Conservation (phyloP, 2,888 invertebrate species). For the Ditylenchus weischeri region DNA sequence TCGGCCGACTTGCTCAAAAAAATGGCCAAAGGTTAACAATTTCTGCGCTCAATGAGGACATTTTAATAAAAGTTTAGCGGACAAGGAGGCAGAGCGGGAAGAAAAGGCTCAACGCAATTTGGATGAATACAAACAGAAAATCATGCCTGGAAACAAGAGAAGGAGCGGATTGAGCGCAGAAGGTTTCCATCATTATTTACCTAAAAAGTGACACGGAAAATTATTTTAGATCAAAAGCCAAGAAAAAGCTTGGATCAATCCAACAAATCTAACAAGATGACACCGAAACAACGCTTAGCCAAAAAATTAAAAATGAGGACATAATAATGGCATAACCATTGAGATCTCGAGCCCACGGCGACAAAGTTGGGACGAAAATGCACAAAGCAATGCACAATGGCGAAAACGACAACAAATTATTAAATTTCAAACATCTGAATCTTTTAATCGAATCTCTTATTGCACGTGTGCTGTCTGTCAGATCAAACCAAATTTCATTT, state of each 20-base stretch:
- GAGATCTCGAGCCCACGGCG: too few species aligned
- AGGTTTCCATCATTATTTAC: too few species aligned
- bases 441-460: too few species aligned
- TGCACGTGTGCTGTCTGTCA: too few species aligned
- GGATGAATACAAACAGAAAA: slow-evolving; percentile 8
- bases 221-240: too few species aligned
- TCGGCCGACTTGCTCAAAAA: slow-evolving; percentile 10
- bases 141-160: not conserved
- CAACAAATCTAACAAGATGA: slow-evolving; percentile 2
- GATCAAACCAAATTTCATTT: too few species aligned
- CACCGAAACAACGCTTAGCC: slow-evolving; percentile 4
- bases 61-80: not conserved
- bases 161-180: not conserved
- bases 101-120: not conserved
- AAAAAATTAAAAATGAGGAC: slow-evolving; percentile 4
- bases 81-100: slow-evolving; percentile 11
- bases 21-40: slow-evolving; percentile 2
- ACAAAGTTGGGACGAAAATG: too few species aligned
- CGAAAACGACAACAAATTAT: too few species aligned
- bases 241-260: not conserved
- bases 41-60: too few species aligned
- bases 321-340: not conserved
- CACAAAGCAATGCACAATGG: too few species aligned
- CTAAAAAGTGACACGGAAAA: not conserved
- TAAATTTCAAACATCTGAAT: too few species aligned